Percentiles rank a stretch among this genome's conserved stretches.
These are phyloP conservation scores for Hoplodrina blanda DNA, from an alignment of 2,888 invertebrate species.

Conservation along the genomic window DNA sequence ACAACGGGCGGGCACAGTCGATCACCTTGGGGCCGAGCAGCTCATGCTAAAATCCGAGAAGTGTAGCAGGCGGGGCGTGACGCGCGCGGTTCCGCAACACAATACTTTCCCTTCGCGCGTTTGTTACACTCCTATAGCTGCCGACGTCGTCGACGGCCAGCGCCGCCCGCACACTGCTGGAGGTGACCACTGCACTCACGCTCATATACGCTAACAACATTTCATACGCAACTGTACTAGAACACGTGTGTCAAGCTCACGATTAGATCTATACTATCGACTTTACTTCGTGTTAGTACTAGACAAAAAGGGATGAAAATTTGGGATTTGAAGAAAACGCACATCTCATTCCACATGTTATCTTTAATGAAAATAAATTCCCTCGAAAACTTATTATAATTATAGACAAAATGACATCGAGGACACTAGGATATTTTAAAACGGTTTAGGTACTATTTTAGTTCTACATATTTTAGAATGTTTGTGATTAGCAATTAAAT, in stretches of 20 bases:
- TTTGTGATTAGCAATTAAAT: slow-evolving; percentile 59
- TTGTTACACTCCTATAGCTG: slow-evolving; percentile 59
- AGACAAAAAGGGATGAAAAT: slow-evolving; percentile 1
- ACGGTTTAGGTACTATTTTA: slow-evolving; percentile 52
- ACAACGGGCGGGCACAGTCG: slow-evolving; percentile 69
- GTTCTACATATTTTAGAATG: slow-evolving; percentile 59
- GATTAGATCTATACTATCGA: background rate
- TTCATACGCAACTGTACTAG: slow-evolving; percentile 55
- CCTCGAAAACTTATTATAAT: slow-evolving; percentile 72
- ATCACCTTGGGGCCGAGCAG: slow-evolving; percentile 82
- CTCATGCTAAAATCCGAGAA: slow-evolving; percentile 73
- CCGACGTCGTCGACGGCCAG: slow-evolving; percentile 55
- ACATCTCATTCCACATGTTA: slow-evolving; percentile 66
- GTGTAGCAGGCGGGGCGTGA: slow-evolving; percentile 69
- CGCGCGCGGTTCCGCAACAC: slow-evolving; percentile 73
- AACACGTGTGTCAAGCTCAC: slow-evolving; percentile 14
- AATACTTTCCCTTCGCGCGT: slow-evolving; percentile 77
- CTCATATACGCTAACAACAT: slow-evolving; percentile 64
- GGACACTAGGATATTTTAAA: slow-evolving; percentile 60
- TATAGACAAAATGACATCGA: slow-evolving; percentile 69
- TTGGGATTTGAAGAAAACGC: slow-evolving; percentile 48
- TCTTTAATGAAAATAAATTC: slow-evolving; percentile 80
- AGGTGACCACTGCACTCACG: slow-evolving; percentile 52
- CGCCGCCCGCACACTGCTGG: slow-evolving; percentile 64
- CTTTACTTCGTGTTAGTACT: background rate